A percentile compares a stretch with the other conserved stretches of the same genome.
These are phyloP conservation scores for Noctua fimbriata DNA, from an alignment of 2,888 invertebrate species.

Conservation along the genomic window DNA sequence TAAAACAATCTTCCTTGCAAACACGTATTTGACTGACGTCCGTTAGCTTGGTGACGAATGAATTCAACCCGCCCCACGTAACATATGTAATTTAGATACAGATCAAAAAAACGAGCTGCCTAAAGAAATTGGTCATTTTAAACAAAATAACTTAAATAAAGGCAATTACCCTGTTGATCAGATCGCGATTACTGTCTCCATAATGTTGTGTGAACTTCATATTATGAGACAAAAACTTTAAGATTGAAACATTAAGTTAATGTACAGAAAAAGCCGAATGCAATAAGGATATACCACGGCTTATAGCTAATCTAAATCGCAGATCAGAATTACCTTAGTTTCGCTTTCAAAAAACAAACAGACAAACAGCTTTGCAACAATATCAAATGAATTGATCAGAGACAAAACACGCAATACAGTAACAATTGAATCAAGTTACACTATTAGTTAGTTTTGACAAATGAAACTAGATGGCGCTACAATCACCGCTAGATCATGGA, in stretches of 20 bases:
- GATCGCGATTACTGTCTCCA: not conserved
- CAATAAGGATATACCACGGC: not conserved
- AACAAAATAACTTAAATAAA: not conserved
- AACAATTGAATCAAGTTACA: not conserved
- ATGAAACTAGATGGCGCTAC: slow-evolving; percentile 36
- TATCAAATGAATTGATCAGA: not conserved
- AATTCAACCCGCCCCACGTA: not conserved
- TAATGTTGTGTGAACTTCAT: not conserved
- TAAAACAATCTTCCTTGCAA: not conserved
- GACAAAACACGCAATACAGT: not conserved
- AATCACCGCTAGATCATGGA: not conserved
- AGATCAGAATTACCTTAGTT: not conserved
- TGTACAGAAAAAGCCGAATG: not conserved
- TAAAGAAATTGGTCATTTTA: not conserved
- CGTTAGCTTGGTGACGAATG: not conserved
- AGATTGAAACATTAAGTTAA: not conserved
- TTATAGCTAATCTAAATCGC: not conserved
- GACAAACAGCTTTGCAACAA: not conserved
- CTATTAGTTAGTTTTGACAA: not conserved
- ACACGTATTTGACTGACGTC: not conserved
- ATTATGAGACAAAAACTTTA: not conserved
- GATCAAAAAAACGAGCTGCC: not conserved
- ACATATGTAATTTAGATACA: not conserved
- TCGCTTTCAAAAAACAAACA: too few species aligned
- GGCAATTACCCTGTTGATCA: not conserved